These are phyloP conservation scores for Craseonycteris thonglongyai DNA, from an alignment of 2,113 vertebrate species.

Conservation along the genomic window DNA sequence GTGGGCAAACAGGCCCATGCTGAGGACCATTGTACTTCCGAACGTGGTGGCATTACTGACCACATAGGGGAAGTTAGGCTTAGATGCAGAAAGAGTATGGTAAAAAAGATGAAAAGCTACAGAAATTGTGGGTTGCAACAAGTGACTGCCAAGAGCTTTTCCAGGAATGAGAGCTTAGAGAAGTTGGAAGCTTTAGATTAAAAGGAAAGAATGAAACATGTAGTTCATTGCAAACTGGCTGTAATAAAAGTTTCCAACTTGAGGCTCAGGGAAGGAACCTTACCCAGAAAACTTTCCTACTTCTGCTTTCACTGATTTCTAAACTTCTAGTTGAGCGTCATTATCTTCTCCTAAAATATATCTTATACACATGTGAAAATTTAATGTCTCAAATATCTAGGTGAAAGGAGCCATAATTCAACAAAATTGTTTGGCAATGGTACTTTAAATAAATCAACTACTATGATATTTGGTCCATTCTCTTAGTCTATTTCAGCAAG, in stretches of 20 bases:
- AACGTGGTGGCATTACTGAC: constrained; percentile 20
- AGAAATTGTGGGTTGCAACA: constrained; percentile 46
- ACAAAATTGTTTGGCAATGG: neutral
- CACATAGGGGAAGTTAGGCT: constrained; percentile 36
- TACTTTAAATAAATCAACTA: neutral
- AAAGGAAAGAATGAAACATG: constrained; percentile 38
- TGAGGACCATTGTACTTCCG: constrained; percentile 14
- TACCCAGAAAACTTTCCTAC: neutral
- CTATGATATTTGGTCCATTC: neutral
- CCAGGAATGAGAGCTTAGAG: constrained; percentile 13
- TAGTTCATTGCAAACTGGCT: neutral
- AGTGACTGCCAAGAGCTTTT: constrained; percentile 55
- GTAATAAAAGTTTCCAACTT: constrained; percentile 39
- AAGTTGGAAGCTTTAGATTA: constrained; percentile 35
- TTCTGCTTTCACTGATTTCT: neutral
- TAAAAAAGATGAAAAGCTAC: constrained; percentile 48
- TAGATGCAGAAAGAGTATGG: constrained; percentile 4
- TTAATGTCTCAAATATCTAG: neutral
- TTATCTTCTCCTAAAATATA: neutral
- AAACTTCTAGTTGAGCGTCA: neutral
- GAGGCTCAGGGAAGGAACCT: neutral
- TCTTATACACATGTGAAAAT: neutral
- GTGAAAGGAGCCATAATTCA: neutral
- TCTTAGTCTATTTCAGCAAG: neutral
- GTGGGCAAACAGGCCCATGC: neutral